phyloP scores from a whole-genome alignment of 2,113 vertebrate species.

The Oreochromis aureus region DNA sequence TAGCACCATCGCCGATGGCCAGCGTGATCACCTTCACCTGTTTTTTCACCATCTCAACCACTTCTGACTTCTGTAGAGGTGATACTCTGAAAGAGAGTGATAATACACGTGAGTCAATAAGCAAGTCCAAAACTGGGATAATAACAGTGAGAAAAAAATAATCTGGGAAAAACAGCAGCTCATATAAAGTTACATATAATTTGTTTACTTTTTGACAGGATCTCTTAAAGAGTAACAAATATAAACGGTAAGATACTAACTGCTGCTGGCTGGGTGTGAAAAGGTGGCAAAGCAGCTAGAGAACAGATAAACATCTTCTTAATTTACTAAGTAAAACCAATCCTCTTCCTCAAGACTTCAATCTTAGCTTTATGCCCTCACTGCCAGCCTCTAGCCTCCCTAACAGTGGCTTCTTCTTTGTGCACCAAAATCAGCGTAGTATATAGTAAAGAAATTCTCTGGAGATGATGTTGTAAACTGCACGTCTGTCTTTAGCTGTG shows the following conservation, averaged over 20 bases:
- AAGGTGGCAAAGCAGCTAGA: rapidly evolving
- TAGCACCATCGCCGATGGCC: conserved; percentile 94
- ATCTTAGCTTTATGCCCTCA: not conserved
- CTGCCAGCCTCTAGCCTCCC: not conserved
- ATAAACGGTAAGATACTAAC: not conserved
- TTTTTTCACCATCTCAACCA: conserved; percentile 99
- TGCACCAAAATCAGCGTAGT: not conserved
- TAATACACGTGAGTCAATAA: not conserved
- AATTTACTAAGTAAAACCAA: not conserved
- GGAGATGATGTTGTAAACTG: conserved; percentile 24
- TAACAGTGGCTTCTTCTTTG: not conserved
- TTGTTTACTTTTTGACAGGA: not conserved
- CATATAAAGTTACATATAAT: not conserved
- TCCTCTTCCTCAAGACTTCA: not conserved
- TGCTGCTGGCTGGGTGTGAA: not conserved
- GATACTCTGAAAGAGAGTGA: conserved; percentile 81
- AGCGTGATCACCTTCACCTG: conserved; percentile 96
- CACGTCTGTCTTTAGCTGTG: conserved; percentile 25
- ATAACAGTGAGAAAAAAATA: not conserved
- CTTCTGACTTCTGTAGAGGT: conserved; percentile 97
- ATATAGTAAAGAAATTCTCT: conserved; percentile 13
- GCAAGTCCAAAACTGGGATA: not conserved
- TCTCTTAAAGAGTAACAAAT: not conserved
- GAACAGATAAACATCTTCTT: not conserved
- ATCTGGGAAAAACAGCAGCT: not conserved